Base-by-base conservation (phyloP, 2,888 invertebrate species). In the Nezara viridula region DNA sequence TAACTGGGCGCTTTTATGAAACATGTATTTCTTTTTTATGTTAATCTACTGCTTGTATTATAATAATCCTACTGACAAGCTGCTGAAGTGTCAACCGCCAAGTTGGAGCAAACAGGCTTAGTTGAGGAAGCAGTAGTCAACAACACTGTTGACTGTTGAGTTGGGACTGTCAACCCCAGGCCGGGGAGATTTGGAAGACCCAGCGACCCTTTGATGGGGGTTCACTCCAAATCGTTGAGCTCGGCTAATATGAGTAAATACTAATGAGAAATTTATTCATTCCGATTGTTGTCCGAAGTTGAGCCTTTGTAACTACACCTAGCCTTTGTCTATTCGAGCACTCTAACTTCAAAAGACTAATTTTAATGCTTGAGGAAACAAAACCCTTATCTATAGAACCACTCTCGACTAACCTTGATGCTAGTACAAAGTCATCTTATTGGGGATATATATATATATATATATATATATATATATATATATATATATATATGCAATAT, bases 191-290 rank as follows among this genome's bases (percentile, higher is more conserved):
- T 14, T n/a, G 60, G 27, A 3, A 27, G 14, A n/a, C 12, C 60
- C 27, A 4, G 27, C 2, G 32, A 21, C 0, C 60, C 60, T 60
- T 60, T 60, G 60, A 60, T n/a, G n/a, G 60, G 14, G 16, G 32
- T 7, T 73, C 27, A 14, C 16, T 2, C 16, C 66, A 32, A 37
- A 73, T 37, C 66, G 19, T 21, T n/a, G n/a, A 27, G 1, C 19
- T 14, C 3, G 1, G 32, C 19, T 32, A 73, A 73, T 73, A 73
- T 73, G 66, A 37, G 66, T 73, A 73, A 73, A 73, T 37, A 73
- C 66, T 73, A 73, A 73, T 73, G 66, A 73, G 32, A 73, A 73
- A 73, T 73, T 73, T 37, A 73, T 73, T 73, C 66, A 73, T 73
- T 73, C 32, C 16, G 19, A 73, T 73, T 73, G 32, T 19, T 73